Conservation (phyloP, 2,888 invertebrate genomes). For the Endotricha flammealis region DNA sequence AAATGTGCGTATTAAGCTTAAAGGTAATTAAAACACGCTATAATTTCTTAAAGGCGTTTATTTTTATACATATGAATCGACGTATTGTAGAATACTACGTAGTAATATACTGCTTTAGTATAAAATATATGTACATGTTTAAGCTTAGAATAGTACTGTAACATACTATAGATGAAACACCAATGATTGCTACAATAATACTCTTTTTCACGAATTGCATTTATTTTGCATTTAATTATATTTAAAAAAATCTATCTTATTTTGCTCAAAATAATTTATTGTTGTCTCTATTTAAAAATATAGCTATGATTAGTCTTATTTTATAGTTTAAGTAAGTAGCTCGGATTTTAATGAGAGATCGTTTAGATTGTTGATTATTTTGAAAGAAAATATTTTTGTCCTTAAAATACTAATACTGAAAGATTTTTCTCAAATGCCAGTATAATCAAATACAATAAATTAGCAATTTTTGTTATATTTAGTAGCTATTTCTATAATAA, state of each 20-base stretch:
- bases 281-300: constrained; percentile 30
- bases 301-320: constrained; percentile 35
- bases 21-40: too few species aligned
- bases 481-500: too few species aligned
- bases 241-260: constrained; percentile 32
- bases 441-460: too few species aligned
- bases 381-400: too few species aligned
- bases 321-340: constrained; percentile 32
- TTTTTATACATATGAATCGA: too few species aligned
- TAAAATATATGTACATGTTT: neutral
- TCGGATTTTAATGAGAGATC: constrained; percentile 31
- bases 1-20: too few species aligned
- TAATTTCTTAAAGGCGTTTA: too few species aligned
- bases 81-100: neutral
- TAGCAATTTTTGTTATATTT: too few species aligned
- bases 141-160: constrained; percentile 11
- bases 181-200: constrained; percentile 55
- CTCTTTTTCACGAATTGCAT: constrained; percentile 40
- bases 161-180: constrained; percentile 38
- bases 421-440: too few species aligned
- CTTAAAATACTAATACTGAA: too few species aligned
- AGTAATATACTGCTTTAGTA: constrained; percentile 4
- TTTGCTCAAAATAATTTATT: constrained; percentile 52
- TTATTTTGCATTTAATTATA: constrained; percentile 47
- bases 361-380: too few species aligned